phyloP scores from a whole-genome alignment of 2,888 invertebrate species.

The Callyntrura guangdongensis region DNA sequence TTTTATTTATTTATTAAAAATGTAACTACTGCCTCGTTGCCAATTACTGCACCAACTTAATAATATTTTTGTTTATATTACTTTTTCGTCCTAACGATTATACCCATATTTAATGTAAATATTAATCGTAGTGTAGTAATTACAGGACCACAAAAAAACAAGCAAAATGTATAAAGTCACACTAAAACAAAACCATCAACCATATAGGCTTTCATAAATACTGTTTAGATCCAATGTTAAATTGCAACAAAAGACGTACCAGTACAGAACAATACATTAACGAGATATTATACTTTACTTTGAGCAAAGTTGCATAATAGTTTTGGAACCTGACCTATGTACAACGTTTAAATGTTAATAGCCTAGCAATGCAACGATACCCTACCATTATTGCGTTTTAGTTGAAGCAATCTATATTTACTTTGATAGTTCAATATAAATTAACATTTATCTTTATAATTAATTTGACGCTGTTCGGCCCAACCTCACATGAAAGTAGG shows the following conservation, averaged over 20 bases:
- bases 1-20: neutral
- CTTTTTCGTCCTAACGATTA: neutral
- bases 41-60: neutral
- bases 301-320: neutral
- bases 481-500: neutral
- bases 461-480: conserved; percentile 40
- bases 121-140: neutral
- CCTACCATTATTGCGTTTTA: neutral
- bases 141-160: neutral
- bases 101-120: conserved; percentile 17
- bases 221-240: neutral
- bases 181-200: neutral
- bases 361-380: too few species aligned
- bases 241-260: neutral
- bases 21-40: neutral
- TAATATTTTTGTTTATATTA: conserved; percentile 19
- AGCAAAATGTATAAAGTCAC: conserved; percentile 49
- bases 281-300: neutral
- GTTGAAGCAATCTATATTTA: neutral
- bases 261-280: neutral
- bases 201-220: neutral
- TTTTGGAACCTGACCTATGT: neutral
- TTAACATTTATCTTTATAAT: conserved; percentile 25
- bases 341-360: neutral
- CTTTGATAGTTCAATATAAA: neutral